Evolutionary conservation across 2,797 vertebrate genomes (phyloP).

Genomic region (Mareca penelope): DNA sequence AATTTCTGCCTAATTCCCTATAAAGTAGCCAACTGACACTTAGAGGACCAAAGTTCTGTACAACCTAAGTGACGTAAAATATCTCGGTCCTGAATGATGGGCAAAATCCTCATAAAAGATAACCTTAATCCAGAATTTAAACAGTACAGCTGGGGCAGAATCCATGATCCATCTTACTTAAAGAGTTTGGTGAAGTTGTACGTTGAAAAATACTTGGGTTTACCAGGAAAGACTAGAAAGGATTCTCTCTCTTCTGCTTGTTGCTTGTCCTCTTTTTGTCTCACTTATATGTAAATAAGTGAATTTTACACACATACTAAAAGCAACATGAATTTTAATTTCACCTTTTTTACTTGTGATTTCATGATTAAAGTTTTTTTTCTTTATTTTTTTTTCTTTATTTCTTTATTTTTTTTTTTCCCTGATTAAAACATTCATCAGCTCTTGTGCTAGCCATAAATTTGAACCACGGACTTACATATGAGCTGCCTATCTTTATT

Average conservation of each 20-base stretch:
- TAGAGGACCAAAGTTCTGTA: not conserved
- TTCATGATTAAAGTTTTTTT: not conserved
- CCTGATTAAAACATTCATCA: not conserved
- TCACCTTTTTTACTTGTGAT: not conserved
- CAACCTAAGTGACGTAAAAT: not conserved
- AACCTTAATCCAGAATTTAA: constrained; percentile 8
- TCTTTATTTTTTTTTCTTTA: too few species aligned
- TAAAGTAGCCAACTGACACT: not conserved
- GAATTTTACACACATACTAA: not conserved
- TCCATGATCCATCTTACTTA: not conserved
- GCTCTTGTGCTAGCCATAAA: not conserved
- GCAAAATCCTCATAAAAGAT: not conserved
- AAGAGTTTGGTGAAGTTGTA: not conserved
- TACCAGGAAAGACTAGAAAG: not conserved
- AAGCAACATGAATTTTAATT: not conserved
- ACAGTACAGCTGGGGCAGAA: not conserved
- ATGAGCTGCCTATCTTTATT: not conserved
- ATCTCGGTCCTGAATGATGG: not conserved
- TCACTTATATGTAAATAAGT: constrained; percentile 38
- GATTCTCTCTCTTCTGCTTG: not conserved
- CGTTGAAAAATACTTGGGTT: not conserved
- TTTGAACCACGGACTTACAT: not conserved
- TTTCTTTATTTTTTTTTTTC: not conserved
- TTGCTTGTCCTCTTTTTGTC: not conserved
- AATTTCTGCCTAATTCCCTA: not conserved